phyloP scores from a whole-genome alignment of 2,797 vertebrate genomes.

The Silurus lanzhouensis region DNA sequence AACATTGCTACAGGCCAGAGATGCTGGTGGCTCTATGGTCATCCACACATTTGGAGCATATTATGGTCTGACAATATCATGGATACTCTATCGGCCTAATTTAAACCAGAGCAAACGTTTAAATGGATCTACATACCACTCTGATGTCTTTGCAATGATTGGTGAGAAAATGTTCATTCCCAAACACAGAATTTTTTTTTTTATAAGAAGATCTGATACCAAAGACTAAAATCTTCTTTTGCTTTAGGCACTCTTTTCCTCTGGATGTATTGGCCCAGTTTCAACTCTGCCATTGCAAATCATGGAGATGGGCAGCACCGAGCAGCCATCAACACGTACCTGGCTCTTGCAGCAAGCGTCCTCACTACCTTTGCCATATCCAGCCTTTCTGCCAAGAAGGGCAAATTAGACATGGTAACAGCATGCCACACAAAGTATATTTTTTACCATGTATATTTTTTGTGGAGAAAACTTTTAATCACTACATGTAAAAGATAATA shows the following conservation, averaged over 20 bases:
- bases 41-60: slow-evolving; percentile 94
- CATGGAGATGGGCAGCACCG: slow-evolving; percentile 91
- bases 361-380: slow-evolving; percentile 87
- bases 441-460: background rate
- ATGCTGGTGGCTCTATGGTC: slow-evolving; percentile 94
- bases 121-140: slow-evolving; percentile 83
- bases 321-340: slow-evolving; percentile 90
- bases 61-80: slow-evolving; percentile 89
- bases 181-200: background rate
- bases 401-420: slow-evolving; percentile 94
- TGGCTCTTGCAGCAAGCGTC: slow-evolving; percentile 83
- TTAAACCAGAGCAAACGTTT: slow-evolving; percentile 82
- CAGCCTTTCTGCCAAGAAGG: slow-evolving; percentile 83
- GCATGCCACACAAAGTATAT: background rate
- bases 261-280: slow-evolving; percentile 99
- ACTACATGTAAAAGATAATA: background rate
- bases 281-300: slow-evolving; percentile 87
- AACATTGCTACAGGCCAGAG: slow-evolving; percentile 75
- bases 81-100: slow-evolving; percentile 88
- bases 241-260: slow-evolving; percentile 87
- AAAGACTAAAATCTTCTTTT: background rate
- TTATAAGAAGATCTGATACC: background rate
- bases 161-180: slow-evolving; percentile 75
- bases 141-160: slow-evolving; percentile 94
- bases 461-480: background rate